Evolutionary conservation across 2,797 vertebrate species (phyloP).

Genomic region (Botia kubotai): DNA sequence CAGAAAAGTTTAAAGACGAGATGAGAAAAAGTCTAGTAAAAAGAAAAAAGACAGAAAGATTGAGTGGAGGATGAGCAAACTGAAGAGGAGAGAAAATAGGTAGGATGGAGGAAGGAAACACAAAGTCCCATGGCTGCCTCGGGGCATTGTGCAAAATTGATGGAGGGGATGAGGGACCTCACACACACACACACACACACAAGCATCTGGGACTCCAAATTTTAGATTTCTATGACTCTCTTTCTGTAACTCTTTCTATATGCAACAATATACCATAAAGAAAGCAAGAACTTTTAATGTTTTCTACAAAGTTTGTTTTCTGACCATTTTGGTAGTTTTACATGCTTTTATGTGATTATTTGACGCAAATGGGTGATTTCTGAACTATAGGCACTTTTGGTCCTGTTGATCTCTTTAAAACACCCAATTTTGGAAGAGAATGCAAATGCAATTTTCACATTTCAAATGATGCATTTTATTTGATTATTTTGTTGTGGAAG

Average conservation of each 20-base stretch:
- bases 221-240: conserved; percentile 42
- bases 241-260: not conserved
- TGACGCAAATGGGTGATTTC: too few species aligned
- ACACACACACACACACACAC: conserved; percentile 50
- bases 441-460: too few species aligned
- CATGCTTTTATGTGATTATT: too few species aligned
- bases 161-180: conserved; percentile 65
- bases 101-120: conserved; percentile 48
- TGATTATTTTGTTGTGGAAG: too few species aligned
- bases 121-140: conserved; percentile 63
- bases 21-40: conserved; percentile 6
- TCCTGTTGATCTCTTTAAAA: not conserved
- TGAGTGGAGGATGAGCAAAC: conserved; percentile 45
- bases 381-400: not conserved
- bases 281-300: conserved; percentile 4
- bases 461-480: too few species aligned
- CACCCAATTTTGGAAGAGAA: too few species aligned
- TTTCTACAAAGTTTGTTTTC: not conserved
- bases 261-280: not conserved
- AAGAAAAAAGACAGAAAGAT: conserved; percentile 44
- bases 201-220: conserved; percentile 49
- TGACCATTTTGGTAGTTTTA: too few species aligned
- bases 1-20: conserved; percentile 2
- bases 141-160: conserved; percentile 70
- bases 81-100: conserved; percentile 35